phyloP scores from a whole-genome alignment of 2,888 invertebrate genomes.

The Drosophila greeni region DNA sequence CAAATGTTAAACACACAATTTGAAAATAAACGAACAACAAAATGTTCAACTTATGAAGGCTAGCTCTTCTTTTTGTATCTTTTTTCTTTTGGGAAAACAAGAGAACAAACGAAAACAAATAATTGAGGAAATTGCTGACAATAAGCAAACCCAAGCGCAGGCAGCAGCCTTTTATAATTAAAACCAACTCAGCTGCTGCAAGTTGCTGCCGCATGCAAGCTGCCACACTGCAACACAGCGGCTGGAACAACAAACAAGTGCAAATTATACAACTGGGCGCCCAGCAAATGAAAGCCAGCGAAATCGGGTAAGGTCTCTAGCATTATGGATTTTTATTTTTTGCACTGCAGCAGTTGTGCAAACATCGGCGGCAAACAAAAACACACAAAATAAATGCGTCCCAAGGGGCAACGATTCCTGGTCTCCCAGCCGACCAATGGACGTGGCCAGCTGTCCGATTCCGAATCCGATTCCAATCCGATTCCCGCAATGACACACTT shows the following conservation, averaged over 20 bases:
- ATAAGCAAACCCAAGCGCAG: slow-evolving; percentile 35
- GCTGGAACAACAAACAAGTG: slow-evolving; percentile 67
- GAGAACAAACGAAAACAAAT: slow-evolving; percentile 51
- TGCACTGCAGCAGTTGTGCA: slow-evolving; percentile 64
- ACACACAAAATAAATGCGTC: slow-evolving; percentile 29
- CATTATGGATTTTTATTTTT: slow-evolving; percentile 14
- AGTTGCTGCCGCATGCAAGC: slow-evolving; percentile 16
- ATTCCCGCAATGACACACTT: slow-evolving; percentile 14
- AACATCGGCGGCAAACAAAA: slow-evolving; percentile 52
- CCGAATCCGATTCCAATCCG: slow-evolving; percentile 12
- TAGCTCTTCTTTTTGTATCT: slow-evolving; percentile 1
- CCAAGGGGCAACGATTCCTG: slow-evolving; percentile 43
- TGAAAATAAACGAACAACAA: slow-evolving; percentile 59
- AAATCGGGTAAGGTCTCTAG: slow-evolving; percentile 1
- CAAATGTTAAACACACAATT: slow-evolving; percentile 64
- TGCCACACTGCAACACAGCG: slow-evolving; percentile 51
- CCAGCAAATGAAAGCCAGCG: slow-evolving; percentile 50
- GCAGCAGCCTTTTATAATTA: slow-evolving; percentile 45
- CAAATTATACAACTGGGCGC: slow-evolving; percentile 71
- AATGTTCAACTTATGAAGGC: slow-evolving; percentile 32
- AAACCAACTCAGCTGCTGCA: slow-evolving; percentile 35
- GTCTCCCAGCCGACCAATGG: slow-evolving; percentile 58
- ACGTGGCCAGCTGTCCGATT: slow-evolving; percentile 53
- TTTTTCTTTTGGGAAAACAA: slow-evolving; percentile 34
- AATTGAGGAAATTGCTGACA: slow-evolving; percentile 64